Percentiles rank a stretch among this genome's conserved stretches.
Evolutionary conservation across 1,140 invertebrate genomes (phyloP).

Genomic region (Drosophila sproati): DNA sequence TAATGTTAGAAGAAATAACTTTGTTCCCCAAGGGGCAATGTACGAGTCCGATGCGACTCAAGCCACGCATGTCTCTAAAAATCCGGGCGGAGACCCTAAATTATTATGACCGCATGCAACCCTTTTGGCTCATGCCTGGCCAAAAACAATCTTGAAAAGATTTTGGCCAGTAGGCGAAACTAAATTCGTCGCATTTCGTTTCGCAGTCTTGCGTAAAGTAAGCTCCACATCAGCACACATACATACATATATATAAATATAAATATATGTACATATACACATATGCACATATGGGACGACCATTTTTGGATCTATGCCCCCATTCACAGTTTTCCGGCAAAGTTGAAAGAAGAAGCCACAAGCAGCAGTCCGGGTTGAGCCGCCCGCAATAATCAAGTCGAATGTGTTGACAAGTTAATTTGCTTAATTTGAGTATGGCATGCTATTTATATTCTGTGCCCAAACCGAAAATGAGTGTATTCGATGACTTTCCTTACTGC

Average conservation of each 20-base stretch:
- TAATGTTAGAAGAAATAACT: constrained; percentile 4
- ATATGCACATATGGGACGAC: neutral
- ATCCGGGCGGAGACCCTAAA: neutral
- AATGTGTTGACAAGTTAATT: constrained; percentile 76
- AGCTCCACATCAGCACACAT: neutral
- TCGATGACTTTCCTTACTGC: no score
- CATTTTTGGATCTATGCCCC: constrained; percentile 11
- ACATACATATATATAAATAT: neutral
- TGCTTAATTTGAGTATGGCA: constrained; percentile 65
- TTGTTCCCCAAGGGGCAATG: neutral
- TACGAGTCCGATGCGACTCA: neutral
- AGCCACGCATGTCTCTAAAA: neutral
- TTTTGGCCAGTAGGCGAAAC: constrained; percentile 1
- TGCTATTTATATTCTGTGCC: constrained; percentile 41
- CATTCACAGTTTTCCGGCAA: neutral
- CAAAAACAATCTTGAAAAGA: constrained; percentile 1
- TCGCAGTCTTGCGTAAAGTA: no score
- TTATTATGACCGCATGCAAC: neutral
- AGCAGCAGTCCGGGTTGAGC: neutral
- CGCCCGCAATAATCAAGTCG: constrained; percentile 65
- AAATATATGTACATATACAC: neutral
- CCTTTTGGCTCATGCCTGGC: neutral
- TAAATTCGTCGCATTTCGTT: neutral
- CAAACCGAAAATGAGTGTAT: neutral
- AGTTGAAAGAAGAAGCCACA: no score